Percentiles rank a stretch among this genome's conserved stretches.
phyloP scores from a whole-genome alignment of 64 coral and sea anemone genomes.

The Trachythela sp. region DNA sequence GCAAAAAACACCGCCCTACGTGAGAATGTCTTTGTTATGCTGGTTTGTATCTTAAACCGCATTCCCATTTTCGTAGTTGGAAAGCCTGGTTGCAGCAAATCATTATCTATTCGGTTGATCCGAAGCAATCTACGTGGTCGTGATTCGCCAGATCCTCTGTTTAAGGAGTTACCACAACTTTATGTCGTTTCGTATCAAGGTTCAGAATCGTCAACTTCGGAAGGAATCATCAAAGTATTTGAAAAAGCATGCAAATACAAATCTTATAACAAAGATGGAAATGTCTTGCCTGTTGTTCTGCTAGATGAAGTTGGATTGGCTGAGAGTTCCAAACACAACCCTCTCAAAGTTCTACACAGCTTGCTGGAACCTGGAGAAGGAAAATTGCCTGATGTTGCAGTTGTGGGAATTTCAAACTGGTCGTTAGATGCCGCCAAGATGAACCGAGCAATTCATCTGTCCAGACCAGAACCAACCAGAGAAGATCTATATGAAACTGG shows the following conservation, averaged over 20 bases:
- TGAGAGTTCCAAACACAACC: slow-evolving; percentile 58
- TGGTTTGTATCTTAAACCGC: slow-evolving; percentile 62
- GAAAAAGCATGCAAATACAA: slow-evolving; percentile 69
- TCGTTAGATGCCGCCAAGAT: slow-evolving; percentile 66
- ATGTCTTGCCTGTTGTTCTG: slow-evolving; percentile 62
- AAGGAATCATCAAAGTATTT: slow-evolving; percentile 64
- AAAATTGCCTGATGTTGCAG: slow-evolving; percentile 59
- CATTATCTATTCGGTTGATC: slow-evolving; percentile 64
- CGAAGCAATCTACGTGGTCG: slow-evolving; percentile 60
- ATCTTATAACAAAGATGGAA: slow-evolving; percentile 5
- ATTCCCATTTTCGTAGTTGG: slow-evolving; percentile 71
- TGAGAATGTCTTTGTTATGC: slow-evolving; percentile 69
- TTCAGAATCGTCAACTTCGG: slow-evolving; percentile 68
- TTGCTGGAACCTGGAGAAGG: slow-evolving; percentile 51
- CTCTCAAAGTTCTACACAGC: slow-evolving; percentile 63
- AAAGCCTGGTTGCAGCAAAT: slow-evolving; percentile 72
- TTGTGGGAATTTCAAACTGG: slow-evolving; percentile 75
- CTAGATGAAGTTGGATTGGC: slow-evolving; percentile 69
- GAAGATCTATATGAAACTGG: slow-evolving; percentile 67
- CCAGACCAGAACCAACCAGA: slow-evolving; percentile 53
- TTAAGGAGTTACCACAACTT: slow-evolving; percentile 58
- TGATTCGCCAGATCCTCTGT: slow-evolving; percentile 53
- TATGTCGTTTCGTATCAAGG: slow-evolving; percentile 65
- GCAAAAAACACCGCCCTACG: slow-evolving; percentile 64
- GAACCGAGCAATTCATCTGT: slow-evolving; percentile 68